phyloP scores from a whole-genome alignment of 1,140 invertebrate species.

The Drosophila ercepeae region DNA sequence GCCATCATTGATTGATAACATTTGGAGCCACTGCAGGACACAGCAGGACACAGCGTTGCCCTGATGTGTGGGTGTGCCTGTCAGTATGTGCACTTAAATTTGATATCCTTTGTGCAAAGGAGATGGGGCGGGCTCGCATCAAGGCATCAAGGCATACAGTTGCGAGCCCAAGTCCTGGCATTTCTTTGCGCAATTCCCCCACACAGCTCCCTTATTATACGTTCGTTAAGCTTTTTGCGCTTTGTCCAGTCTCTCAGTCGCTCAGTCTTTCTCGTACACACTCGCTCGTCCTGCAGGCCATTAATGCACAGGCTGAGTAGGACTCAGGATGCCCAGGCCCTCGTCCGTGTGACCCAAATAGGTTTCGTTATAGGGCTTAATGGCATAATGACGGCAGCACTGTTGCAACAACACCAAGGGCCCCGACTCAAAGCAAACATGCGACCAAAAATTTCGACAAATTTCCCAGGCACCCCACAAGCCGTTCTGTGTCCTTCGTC shows the following conservation, averaged over 20 bases:
- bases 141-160: conserved; percentile 12
- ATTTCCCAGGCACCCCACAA: conserved; percentile 14
- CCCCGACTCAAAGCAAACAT: conserved; percentile 62
- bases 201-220: conserved; percentile 53
- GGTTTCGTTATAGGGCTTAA: conserved; percentile 66
- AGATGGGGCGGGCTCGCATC: conserved; percentile 20
- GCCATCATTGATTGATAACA: conserved; percentile 34
- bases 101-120: conserved; percentile 71
- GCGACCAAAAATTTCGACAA: conserved; percentile 33
- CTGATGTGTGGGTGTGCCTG: conserved; percentile 22
- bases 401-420: conserved; percentile 44
- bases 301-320: conserved; percentile 63
- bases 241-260: conserved; percentile 23
- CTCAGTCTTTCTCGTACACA: background rate
- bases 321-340: conserved; percentile 3
- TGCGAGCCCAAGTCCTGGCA: conserved; percentile 14
- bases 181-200: conserved; percentile 20
- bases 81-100: conserved; percentile 73
- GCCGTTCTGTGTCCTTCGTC: background rate
- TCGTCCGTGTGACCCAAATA: conserved; percentile 71
- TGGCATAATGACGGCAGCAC: conserved; percentile 74
- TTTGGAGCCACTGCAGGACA: conserved; percentile 8
- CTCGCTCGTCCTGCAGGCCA: conserved; percentile 44
- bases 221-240: conserved; percentile 56
- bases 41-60: conserved; percentile 6